Percentiles rank a stretch among this genome's conserved stretches.
phyloP scores from a whole-genome alignment of 2,888 invertebrate species.

The Conus canariensis region DNA sequence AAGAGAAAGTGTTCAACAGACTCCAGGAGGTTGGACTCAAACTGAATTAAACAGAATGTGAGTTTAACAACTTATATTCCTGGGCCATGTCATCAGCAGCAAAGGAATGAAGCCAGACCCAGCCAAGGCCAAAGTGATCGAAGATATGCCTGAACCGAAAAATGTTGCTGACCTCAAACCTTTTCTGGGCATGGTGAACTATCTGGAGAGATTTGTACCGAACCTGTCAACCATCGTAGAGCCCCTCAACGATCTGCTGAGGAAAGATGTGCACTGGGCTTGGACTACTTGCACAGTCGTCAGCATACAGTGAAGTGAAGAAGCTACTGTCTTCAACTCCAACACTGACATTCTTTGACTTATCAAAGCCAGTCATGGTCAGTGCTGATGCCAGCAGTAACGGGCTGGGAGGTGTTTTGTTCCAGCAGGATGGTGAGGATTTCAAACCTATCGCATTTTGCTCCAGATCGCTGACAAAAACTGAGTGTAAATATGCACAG shows the following conservation, averaged over 20 bases:
- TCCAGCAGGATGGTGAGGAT: background rate
- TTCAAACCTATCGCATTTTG: slow-evolving; percentile 12
- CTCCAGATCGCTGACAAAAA: background rate
- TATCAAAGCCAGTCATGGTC: background rate
- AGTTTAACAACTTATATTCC: background rate
- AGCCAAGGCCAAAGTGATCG: background rate
- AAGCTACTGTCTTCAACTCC: background rate
- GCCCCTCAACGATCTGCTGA: slow-evolving; percentile 13
- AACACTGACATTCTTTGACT: slow-evolving; percentile 8
- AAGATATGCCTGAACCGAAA: background rate
- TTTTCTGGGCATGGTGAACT: background rate
- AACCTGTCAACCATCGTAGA: background rate
- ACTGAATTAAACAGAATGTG: background rate
- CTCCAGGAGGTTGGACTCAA: background rate
- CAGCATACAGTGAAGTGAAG: slow-evolving; percentile 3
- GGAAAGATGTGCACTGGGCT: background rate
- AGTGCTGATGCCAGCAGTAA: slow-evolving; percentile 7
- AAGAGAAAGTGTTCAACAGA: background rate
- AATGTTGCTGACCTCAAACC: slow-evolving; percentile 7
- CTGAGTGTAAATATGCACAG: background rate
- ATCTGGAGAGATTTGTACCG: background rate
- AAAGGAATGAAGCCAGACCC: slow-evolving; percentile 13
- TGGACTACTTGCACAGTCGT: background rate
- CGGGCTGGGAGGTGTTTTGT: background rate
- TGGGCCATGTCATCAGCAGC: background rate